Evolutionary conservation across 2,888 invertebrate genomes (phyloP).

Genomic region (Tachina lurida): DNA sequence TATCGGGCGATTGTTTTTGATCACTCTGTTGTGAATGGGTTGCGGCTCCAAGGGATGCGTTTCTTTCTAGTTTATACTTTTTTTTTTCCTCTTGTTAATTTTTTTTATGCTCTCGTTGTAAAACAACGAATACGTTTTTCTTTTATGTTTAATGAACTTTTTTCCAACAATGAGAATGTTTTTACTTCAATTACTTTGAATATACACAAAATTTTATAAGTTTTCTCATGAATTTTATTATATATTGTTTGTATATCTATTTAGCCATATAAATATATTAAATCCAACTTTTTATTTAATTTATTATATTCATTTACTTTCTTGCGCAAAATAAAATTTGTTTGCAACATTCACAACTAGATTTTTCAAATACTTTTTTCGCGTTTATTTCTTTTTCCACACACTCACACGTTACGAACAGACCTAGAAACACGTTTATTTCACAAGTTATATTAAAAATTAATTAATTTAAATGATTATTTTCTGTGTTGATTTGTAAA

Average conservation of each 20-base stretch:
- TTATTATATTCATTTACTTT: conserved; percentile 33
- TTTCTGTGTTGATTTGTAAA: conserved; percentile 58
- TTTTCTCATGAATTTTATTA: background rate
- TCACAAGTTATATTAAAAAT: conserved; percentile 40
- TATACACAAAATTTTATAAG: background rate
- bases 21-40: conserved; percentile 43
- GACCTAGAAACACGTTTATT: conserved; percentile 55
- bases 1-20: conserved; percentile 51
- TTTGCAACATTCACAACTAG: conserved; percentile 58
- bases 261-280: background rate
- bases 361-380: conserved; percentile 48
- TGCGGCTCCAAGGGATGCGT: conserved; percentile 59
- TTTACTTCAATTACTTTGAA: conserved; percentile 16
- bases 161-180: conserved; percentile 56
- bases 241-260: background rate
- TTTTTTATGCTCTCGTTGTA: conserved; percentile 54
- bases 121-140: conserved; percentile 56
- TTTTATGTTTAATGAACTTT: conserved; percentile 54
- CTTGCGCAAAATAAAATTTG: conserved; percentile 54
- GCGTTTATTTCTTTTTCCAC: conserved; percentile 41
- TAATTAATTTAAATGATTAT: conserved; percentile 37
- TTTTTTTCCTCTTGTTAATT: conserved; percentile 41
- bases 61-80: conserved; percentile 61
- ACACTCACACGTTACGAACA: conserved; percentile 66
- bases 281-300: conserved; percentile 2